phyloP scores from a whole-genome alignment of 2,113 vertebrate genomes.

The Piaya cayana region DNA sequence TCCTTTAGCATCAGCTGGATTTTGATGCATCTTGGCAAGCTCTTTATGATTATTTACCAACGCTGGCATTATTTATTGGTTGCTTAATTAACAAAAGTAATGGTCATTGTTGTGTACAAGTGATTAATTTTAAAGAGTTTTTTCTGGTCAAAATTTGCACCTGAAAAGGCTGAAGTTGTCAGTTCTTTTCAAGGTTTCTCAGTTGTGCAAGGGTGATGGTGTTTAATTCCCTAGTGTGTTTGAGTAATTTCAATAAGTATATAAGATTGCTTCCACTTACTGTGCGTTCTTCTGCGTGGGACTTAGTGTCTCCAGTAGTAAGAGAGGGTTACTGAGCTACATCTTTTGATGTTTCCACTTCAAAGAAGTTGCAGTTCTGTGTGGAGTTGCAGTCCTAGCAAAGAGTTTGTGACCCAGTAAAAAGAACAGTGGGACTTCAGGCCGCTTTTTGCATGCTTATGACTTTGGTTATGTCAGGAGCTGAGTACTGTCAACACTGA shows the following conservation, averaged over 20 bases:
- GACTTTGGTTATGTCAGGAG: background rate
- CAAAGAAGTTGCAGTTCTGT: background rate
- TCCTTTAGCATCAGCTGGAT: background rate
- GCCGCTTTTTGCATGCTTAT: background rate
- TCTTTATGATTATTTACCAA: background rate
- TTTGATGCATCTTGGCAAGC: background rate
- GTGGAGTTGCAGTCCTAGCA: background rate
- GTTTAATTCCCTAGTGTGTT: background rate
- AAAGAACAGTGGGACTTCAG: background rate
- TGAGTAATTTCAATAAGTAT: background rate
- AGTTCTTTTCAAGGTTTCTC: background rate
- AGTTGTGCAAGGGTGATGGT: background rate
- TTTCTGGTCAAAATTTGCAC: background rate
- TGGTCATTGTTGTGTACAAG: background rate
- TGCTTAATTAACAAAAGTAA: background rate
- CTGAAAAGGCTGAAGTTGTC: background rate
- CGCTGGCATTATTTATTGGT: background rate
- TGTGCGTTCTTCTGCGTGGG: background rate
- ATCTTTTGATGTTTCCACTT: background rate
- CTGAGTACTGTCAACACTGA: background rate
- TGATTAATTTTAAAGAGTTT: background rate
- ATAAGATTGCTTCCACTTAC: background rate
- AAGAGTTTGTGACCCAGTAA: background rate
- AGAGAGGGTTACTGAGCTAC: background rate
- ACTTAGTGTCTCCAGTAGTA: background rate